phyloP scores from a whole-genome alignment of 2,797 vertebrate species.

The Tarsius wallacei region DNA sequence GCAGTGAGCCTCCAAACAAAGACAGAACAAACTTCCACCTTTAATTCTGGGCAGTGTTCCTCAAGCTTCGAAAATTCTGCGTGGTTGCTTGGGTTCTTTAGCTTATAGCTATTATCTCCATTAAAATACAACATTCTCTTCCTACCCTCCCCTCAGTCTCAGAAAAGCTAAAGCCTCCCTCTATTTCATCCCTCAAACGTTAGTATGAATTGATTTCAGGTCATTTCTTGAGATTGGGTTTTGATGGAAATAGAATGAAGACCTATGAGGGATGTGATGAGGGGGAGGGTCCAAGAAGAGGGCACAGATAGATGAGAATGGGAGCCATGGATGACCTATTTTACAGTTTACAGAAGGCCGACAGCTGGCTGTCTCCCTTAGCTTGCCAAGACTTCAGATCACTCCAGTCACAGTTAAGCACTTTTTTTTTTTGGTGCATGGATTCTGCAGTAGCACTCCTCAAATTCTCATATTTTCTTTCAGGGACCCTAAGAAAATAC shows the following conservation, averaged over 20 bases:
- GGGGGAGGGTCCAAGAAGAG: background rate
- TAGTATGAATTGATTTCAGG: constrained; percentile 25
- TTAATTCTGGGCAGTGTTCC: background rate
- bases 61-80: constrained; percentile 53
- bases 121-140: background rate
- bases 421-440: background rate
- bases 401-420: constrained; percentile 15
- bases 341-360: background rate
- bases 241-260: constrained; percentile 46
- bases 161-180: constrained; percentile 18
- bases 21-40: background rate
- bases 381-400: background rate
- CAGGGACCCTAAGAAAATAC: background rate
- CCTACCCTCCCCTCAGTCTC: background rate
- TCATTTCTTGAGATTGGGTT: constrained; percentile 31
- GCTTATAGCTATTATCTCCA: background rate
- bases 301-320: background rate
- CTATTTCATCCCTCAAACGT: background rate
- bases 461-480: constrained; percentile 31
- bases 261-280: background rate
- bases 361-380: background rate
- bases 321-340: background rate
- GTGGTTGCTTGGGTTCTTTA: background rate
- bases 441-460: background rate
- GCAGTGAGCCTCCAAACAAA: background rate